Evolutionary conservation across 2,888 invertebrate genomes (phyloP).

Genomic region (Onthophagus sagittarius): DNA sequence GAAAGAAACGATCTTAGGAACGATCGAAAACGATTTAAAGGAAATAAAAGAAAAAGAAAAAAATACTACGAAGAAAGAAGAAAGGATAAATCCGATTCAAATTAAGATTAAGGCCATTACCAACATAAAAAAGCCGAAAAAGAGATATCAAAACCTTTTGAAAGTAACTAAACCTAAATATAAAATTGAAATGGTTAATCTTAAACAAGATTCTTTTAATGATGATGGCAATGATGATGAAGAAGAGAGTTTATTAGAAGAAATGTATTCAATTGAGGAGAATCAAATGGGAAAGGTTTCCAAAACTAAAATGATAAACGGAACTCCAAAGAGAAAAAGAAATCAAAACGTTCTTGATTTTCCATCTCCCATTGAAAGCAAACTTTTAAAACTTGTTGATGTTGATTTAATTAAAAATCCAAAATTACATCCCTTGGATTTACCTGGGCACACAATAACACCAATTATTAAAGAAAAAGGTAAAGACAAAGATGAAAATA

Average conservation of each 20-base stretch:
- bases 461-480: background rate
- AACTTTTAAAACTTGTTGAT: slow-evolving; percentile 22
- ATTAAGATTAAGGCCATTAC: background rate
- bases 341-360: background rate
- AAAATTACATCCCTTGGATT: background rate
- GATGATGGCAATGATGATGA: background rate
- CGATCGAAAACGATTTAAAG: slow-evolving; percentile 30
- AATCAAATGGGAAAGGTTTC: background rate
- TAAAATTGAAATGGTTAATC: background rate
- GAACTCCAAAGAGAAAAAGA: background rate
- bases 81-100: background rate
- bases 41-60: slow-evolving; percentile 13
- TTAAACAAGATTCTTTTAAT: background rate
- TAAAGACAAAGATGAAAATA: too few relatives aligned
- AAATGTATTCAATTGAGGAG: slow-evolving; percentile 19
- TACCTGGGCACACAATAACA: background rate
- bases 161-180: background rate
- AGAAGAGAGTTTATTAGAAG: slow-evolving; percentile 20
- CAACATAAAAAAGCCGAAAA: background rate
- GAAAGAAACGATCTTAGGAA: background rate
- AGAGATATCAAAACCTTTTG: background rate
- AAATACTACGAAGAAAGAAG: background rate
- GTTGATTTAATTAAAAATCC: slow-evolving; percentile 19
- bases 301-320: slow-evolving; percentile 2
- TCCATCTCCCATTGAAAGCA: slow-evolving; percentile 5